phyloP scores from a whole-genome alignment of 2,113 vertebrate species.

The Centropus bengalensis region DNA sequence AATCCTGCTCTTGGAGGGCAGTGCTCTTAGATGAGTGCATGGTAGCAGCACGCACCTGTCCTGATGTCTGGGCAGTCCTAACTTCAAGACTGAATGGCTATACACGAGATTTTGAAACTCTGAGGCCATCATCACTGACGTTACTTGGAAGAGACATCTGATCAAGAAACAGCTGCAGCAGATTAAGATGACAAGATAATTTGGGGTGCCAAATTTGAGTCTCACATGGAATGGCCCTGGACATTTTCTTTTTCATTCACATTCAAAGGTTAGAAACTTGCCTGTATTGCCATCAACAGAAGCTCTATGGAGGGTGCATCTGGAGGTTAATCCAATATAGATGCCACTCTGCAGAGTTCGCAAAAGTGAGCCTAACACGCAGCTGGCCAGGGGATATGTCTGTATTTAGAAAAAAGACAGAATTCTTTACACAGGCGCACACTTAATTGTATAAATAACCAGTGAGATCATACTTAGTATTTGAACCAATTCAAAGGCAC shows the following conservation, averaged over 20 bases:
- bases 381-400: not conserved
- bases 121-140: rapidly evolving
- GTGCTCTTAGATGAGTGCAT: not conserved
- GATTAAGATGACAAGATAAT: not conserved
- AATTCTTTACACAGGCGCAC: not conserved
- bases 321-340: not conserved
- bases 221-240: rapidly evolving
- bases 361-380: not conserved
- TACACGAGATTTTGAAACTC: not conserved
- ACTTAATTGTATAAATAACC: not conserved
- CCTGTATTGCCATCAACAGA: not conserved
- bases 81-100: not conserved
- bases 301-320: not conserved
- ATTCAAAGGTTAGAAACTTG: not conserved
- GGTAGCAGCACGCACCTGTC: not conserved
- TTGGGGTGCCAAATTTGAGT: not conserved
- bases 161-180: no score
- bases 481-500: not conserved
- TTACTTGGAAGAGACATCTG: not conserved
- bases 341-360: not conserved
- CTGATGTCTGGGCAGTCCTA: not conserved
- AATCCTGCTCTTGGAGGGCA: not conserved
- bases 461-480: not conserved
- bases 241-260: not conserved
- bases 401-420: not conserved